phyloP scores from a whole-genome alignment of 2,797 vertebrate genomes.

The Parauchenoglanis ngamensis region DNA sequence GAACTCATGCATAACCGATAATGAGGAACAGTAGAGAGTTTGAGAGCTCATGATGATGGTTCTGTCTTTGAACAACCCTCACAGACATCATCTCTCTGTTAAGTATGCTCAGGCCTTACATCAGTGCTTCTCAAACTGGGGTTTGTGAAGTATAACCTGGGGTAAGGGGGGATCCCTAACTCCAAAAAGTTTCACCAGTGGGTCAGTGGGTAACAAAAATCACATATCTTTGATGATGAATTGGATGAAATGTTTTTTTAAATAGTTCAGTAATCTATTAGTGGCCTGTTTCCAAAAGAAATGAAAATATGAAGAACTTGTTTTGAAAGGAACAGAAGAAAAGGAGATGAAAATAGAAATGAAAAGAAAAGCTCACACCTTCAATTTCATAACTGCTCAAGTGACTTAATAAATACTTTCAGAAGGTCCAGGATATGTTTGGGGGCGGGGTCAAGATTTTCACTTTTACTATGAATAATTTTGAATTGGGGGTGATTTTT shows the following conservation, averaged over 20 bases:
- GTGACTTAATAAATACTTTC: background rate
- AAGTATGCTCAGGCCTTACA: background rate
- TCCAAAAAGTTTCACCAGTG: background rate
- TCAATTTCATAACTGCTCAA: background rate
- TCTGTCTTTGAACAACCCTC: background rate
- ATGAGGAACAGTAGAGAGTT: background rate
- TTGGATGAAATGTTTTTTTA: background rate
- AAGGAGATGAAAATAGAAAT: background rate
- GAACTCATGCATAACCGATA: background rate
- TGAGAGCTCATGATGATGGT: background rate
- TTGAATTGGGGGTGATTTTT: background rate
- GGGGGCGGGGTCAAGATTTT: background rate
- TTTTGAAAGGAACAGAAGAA: background rate
- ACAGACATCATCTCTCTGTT: background rate
- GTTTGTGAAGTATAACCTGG: background rate
- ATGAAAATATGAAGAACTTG: background rate
- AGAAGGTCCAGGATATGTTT: background rate
- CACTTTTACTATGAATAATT: background rate
- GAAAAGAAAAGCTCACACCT: background rate
- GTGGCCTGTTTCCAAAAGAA: background rate
- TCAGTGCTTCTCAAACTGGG: background rate
- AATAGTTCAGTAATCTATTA: background rate
- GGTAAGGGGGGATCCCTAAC: background rate
- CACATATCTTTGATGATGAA: background rate
- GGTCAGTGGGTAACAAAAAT: background rate